Conservation (phyloP, 2,113 vertebrate genomes). For the Oenanthe oenanthe region DNA sequence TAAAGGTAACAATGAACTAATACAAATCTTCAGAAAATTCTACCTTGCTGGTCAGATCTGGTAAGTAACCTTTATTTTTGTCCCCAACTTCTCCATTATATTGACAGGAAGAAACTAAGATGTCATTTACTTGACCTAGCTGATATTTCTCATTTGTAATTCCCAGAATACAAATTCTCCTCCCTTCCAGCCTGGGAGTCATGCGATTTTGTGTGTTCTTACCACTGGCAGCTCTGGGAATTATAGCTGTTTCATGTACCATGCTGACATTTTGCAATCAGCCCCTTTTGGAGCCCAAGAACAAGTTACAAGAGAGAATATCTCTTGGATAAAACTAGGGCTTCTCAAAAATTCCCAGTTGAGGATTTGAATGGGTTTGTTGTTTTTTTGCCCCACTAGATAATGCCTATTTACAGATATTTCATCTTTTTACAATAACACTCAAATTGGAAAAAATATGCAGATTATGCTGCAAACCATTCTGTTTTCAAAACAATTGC, state of each 20-base stretch:
- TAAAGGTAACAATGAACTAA: background rate
- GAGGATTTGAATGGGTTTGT: background rate
- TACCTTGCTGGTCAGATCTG: background rate
- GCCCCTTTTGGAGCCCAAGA: background rate
- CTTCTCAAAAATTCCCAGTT: background rate
- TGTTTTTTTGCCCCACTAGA: background rate
- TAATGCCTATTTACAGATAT: background rate
- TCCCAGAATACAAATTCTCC: background rate
- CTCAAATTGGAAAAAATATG: background rate
- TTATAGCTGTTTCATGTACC: background rate
- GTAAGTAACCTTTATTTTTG: background rate
- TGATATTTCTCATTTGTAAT: slow-evolving; percentile 22
- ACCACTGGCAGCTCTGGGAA: background rate
- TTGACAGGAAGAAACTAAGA: background rate
- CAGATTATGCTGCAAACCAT: background rate
- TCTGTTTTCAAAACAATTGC: background rate
- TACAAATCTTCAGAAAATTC: background rate
- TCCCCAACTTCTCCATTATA: background rate
- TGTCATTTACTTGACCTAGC: slow-evolving; percentile 35
- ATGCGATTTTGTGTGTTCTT: background rate
- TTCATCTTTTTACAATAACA: background rate
- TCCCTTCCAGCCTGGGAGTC: background rate
- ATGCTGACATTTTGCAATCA: background rate
- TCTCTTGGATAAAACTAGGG: background rate
- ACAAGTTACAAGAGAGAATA: background rate